Percentiles rank a stretch among this genome's conserved stretches.
phyloP scores from a whole-genome alignment of 2,797 vertebrate species.

The Manis javanica region DNA sequence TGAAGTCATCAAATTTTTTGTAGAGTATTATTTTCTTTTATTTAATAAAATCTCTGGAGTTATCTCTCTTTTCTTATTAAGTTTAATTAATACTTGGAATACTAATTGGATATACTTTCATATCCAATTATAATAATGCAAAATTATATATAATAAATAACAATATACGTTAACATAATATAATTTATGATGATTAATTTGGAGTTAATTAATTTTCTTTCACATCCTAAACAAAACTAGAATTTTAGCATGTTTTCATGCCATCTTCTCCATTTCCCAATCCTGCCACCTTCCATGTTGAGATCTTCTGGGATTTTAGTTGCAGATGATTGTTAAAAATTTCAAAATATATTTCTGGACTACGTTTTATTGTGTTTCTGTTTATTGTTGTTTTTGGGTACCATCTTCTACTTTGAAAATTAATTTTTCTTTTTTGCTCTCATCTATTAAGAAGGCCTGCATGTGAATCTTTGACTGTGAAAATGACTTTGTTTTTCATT shows the following conservation, averaged over 20 bases:
- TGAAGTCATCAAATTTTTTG: not conserved
- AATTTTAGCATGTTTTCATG: not conserved
- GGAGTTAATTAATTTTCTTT: not conserved
- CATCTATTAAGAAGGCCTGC: not conserved
- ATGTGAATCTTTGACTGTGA: not conserved
- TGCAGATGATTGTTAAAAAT: not conserved
- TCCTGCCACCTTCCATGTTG: rapidly evolving
- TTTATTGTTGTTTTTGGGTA: not conserved
- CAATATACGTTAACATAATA: no score
- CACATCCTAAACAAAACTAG: not conserved
- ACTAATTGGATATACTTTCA: not conserved
- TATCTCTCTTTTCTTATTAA: not conserved
- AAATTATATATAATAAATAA: no score
- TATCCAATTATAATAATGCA: no score
- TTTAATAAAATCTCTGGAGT: not conserved
- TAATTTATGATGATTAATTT: not conserved
- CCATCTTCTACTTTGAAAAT: not conserved
- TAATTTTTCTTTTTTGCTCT: not conserved
- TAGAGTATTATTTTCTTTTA: not conserved
- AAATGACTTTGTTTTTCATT: not conserved
- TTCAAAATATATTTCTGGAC: not conserved
- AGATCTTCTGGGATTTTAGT: not conserved
- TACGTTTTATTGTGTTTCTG: not conserved
- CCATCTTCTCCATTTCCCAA: no score
- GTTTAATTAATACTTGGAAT: not conserved